Conservation (phyloP, 1,140 invertebrate genomes). For the Campoletis sonorensis region DNA sequence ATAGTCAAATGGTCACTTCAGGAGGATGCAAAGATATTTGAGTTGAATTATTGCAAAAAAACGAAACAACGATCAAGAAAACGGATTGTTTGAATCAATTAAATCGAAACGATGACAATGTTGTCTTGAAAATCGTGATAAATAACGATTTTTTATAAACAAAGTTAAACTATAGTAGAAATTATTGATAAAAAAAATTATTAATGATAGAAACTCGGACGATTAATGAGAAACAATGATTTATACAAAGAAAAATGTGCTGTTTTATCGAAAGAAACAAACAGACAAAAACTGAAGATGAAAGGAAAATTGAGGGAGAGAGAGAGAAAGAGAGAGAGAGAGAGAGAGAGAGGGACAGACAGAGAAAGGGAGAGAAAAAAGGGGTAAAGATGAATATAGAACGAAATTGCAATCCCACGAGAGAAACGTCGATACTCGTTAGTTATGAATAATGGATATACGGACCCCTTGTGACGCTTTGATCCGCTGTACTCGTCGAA, state of each 20-base stretch:
- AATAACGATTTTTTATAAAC: too few relatives aligned
- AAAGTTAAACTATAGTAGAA: too few relatives aligned
- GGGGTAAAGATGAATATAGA: slow-evolving; percentile 19
- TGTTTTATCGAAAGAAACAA: neutral
- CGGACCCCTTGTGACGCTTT: slow-evolving; percentile 52
- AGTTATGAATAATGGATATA: slow-evolving; percentile 65
- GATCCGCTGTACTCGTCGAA: slow-evolving; percentile 63
- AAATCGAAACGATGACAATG: too few relatives aligned
- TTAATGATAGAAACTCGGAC: too few relatives aligned
- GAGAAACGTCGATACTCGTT: slow-evolving; percentile 53
- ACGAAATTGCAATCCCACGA: slow-evolving; percentile 28
- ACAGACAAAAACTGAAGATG: neutral
- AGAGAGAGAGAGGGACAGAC: neutral
- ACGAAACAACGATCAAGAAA: too few relatives aligned
- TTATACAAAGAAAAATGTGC: too few relatives aligned
- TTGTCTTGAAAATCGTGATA: too few relatives aligned
- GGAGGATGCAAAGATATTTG: too few relatives aligned
- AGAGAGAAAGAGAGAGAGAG: too few relatives aligned
- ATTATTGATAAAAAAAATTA: neutral
- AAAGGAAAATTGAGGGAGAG: slow-evolving; percentile 5
- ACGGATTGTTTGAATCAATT: too few relatives aligned
- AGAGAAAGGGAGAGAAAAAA: neutral
- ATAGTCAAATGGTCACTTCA: too few relatives aligned
- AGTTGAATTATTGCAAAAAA: too few relatives aligned
- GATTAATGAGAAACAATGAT: neutral